A percentile compares a stretch with the other conserved stretches of the same genome.
Conservation (phyloP, 2,888 invertebrate genomes). For the Pilophorus perplexus region DNA sequence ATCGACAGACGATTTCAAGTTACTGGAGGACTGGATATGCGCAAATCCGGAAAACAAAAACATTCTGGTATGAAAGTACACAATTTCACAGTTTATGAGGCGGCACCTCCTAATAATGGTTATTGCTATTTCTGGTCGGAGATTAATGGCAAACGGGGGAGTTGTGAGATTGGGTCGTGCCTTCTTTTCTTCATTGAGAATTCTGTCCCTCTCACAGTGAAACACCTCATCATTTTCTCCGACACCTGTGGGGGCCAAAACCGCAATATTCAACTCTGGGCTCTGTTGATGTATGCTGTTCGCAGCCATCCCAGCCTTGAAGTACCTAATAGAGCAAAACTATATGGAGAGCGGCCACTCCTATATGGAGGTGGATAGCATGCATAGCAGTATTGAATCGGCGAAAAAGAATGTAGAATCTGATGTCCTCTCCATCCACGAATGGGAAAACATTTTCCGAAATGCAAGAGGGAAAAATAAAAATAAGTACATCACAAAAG, state of each 20-base stretch:
- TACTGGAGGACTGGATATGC: no score
- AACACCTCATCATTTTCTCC: neutral
- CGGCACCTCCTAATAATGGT: constrained; percentile 48
- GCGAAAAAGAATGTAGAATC: neutral
- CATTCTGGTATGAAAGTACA: constrained; percentile 48
- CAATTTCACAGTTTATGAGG: constrained; percentile 51
- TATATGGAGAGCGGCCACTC: neutral
- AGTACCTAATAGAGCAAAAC: neutral
- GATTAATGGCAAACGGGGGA: constrained; percentile 49
- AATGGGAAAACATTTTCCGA: constrained; percentile 1
- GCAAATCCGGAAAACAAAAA: no score
- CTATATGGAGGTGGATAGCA: neutral
- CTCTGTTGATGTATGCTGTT: constrained; percentile 16
- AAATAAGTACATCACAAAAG: no score
- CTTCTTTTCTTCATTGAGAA: neutral
- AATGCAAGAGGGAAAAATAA: no score
- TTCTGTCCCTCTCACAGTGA: neutral
- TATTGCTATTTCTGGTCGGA: constrained; percentile 50
- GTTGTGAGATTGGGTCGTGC: constrained; percentile 49
- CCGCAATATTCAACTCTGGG: neutral
- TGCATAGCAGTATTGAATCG: neutral
- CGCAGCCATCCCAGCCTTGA: neutral
- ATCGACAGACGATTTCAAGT: no score
- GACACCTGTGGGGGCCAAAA: constrained; percentile 31
- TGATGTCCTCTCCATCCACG: no score